phyloP scores from a whole-genome alignment of 1,140 invertebrate genomes.

The Drosophila subobscura region DNA sequence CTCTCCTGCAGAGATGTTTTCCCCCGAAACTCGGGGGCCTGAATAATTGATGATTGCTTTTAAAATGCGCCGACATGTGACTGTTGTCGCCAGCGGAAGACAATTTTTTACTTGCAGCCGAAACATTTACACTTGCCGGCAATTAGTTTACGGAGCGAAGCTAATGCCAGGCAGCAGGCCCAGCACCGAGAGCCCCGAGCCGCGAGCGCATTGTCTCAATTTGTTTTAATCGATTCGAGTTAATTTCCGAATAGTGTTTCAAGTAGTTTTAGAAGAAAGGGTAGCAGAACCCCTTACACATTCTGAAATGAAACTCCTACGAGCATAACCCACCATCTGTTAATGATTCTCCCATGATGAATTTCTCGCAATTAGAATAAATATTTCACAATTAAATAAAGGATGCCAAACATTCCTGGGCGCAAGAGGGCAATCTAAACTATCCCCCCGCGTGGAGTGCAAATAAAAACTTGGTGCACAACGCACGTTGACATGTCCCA shows the following conservation, averaged over 20 bases:
- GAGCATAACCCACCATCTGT: too few species aligned
- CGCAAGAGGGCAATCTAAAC: slow-evolving; percentile 15
- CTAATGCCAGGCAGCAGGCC: slow-evolving; percentile 33
- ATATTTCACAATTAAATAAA: slow-evolving; percentile 18
- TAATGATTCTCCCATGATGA: too few species aligned
- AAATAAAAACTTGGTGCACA: slow-evolving; percentile 17
- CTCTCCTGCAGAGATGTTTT: background rate
- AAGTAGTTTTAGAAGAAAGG: slow-evolving; percentile 17
- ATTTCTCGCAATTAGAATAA: too few species aligned
- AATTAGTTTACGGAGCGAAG: slow-evolving; percentile 73
- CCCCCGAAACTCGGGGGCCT: slow-evolving; percentile 48
- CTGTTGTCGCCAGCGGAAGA: slow-evolving; percentile 67
- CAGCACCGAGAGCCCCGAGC: too few species aligned
- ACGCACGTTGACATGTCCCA: slow-evolving; percentile 38
- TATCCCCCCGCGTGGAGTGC: background rate
- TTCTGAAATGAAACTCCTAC: too few species aligned
- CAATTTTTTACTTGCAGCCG: slow-evolving; percentile 60
- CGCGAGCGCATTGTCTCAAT: slow-evolving; percentile 52
- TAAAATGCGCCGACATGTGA: slow-evolving; percentile 72
- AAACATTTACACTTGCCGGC: slow-evolving; percentile 77
- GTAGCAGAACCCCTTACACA: too few species aligned
- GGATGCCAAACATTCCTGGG: slow-evolving; percentile 17
- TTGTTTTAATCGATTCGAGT: slow-evolving; percentile 79
- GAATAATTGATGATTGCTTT: slow-evolving; percentile 82
- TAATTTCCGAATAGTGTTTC: slow-evolving; percentile 61